These are phyloP conservation scores for Chouioia cunea DNA, from an alignment of 2,888 invertebrate species.

Conservation along the genomic window DNA sequence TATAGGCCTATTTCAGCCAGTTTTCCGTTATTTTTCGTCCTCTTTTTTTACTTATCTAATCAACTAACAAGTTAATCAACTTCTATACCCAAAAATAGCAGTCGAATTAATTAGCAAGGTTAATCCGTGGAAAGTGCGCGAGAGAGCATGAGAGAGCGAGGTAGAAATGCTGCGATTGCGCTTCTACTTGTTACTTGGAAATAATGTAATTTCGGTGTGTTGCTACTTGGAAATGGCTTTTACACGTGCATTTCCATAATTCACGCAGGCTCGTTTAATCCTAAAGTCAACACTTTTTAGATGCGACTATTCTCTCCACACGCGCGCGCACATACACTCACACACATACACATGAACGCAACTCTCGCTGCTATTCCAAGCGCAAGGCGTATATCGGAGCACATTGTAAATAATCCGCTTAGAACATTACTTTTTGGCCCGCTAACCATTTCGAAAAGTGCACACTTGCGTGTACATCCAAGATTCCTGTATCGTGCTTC, in stretches of 20 bases:
- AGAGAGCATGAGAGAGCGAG: too few species aligned
- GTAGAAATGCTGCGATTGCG: not conserved
- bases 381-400: not conserved
- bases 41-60: conserved; percentile 6
- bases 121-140: too few species aligned
- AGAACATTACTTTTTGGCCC: too few species aligned
- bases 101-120: conserved; percentile 9
- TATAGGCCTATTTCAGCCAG: too few species aligned
- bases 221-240: not conserved
- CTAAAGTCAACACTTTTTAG: conserved; percentile 6
- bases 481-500: too few species aligned
- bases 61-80: conserved; percentile 27
- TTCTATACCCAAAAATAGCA: conserved; percentile 1
- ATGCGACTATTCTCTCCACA: too few species aligned
- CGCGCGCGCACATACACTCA: too few species aligned
- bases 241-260: conserved; percentile 8
- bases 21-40: not conserved
- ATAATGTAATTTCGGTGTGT: conserved; percentile 2
- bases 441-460: too few species aligned
- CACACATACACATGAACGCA: too few species aligned
- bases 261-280: conserved; percentile 14
- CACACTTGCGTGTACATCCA: too few species aligned
- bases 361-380: too few species aligned
- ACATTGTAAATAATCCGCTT: too few species aligned
- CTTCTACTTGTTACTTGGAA: conserved; percentile 3